These are phyloP conservation scores for Anodontia alba DNA, from an alignment of 2,888 invertebrate genomes.

Conservation along the genomic window DNA sequence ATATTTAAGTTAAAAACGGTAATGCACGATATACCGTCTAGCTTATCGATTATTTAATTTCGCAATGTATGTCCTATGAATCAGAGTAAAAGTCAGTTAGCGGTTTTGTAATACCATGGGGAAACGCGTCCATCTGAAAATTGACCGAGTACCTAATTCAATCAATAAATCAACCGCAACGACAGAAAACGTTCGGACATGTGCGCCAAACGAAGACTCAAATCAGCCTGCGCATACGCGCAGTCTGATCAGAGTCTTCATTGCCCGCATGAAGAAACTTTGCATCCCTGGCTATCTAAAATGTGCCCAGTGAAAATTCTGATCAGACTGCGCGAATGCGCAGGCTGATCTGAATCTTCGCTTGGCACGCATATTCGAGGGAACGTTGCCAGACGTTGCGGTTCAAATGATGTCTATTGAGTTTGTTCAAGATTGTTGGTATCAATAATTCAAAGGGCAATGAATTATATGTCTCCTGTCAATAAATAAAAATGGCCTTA, in stretches of 20 bases:
- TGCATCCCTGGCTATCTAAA: too few species aligned
- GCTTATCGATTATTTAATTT: background rate
- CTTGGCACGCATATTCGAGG: too few species aligned
- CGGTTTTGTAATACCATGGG: background rate
- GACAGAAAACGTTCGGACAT: too few species aligned
- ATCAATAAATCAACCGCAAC: background rate
- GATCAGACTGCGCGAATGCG: too few species aligned
- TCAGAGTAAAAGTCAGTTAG: background rate
- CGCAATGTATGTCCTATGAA: background rate
- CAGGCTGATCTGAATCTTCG: too few species aligned
- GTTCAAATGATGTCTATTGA: background rate
- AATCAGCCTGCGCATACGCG: too few species aligned
- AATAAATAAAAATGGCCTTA: background rate
- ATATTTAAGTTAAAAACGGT: too few species aligned
- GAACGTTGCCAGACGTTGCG: too few species aligned
- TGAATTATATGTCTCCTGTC: background rate
- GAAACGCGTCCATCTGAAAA: background rate
- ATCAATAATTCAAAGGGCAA: background rate
- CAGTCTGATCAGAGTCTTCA: too few species aligned
- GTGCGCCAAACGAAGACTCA: too few species aligned
- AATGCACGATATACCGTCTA: background rate
- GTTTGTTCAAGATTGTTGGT: background rate
- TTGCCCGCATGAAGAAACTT: too few species aligned
- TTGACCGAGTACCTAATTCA: background rate
- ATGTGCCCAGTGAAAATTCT: too few species aligned